phyloP scores from a whole-genome alignment of 2,888 invertebrate genomes.

The Mesochorus sp. region DNA sequence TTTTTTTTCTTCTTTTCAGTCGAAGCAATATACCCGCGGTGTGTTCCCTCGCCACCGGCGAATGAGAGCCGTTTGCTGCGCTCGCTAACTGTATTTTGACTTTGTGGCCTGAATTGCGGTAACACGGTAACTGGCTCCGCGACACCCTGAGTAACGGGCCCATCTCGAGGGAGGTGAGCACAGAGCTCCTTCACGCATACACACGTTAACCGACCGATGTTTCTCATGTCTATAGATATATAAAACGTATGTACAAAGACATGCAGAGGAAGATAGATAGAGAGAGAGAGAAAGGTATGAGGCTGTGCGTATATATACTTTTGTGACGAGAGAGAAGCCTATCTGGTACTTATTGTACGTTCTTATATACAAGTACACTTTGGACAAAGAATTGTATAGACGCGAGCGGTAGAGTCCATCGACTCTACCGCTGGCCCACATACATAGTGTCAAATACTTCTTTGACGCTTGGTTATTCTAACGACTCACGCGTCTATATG shows the following conservation, averaged over 20 bases:
- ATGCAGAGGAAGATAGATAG: not conserved
- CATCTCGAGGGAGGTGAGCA: slow-evolving; percentile 63
- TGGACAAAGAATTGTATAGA: not conserved
- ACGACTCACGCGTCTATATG: slow-evolving; percentile 30
- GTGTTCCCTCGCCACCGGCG: slow-evolving; percentile 50
- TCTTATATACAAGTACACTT: slow-evolving; percentile 27
- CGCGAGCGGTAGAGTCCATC: slow-evolving; percentile 15
- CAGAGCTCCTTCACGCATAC: slow-evolving; percentile 45
- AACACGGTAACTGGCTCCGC: slow-evolving; percentile 82
- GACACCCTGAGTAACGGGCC: slow-evolving; percentile 80
- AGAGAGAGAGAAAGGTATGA: slow-evolving; percentile 1
- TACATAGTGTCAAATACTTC: slow-evolving; percentile 19
- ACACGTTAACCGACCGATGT: slow-evolving; percentile 24
- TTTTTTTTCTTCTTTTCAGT: slow-evolving; percentile 38
- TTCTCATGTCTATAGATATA: not conserved
- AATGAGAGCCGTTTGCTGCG: slow-evolving; percentile 71
- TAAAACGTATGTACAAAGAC: not conserved
- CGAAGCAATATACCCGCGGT: slow-evolving; percentile 47
- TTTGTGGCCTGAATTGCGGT: slow-evolving; percentile 83
- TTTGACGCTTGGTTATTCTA: slow-evolving; percentile 27
- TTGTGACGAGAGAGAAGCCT: slow-evolving; percentile 45
- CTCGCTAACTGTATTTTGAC: slow-evolving; percentile 82
- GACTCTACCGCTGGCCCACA: slow-evolving; percentile 46
- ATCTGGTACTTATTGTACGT: slow-evolving; percentile 8
- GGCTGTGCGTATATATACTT: not conserved